phyloP scores from a whole-genome alignment of 1,140 invertebrate species.

The Neodiprion virginianus region DNA sequence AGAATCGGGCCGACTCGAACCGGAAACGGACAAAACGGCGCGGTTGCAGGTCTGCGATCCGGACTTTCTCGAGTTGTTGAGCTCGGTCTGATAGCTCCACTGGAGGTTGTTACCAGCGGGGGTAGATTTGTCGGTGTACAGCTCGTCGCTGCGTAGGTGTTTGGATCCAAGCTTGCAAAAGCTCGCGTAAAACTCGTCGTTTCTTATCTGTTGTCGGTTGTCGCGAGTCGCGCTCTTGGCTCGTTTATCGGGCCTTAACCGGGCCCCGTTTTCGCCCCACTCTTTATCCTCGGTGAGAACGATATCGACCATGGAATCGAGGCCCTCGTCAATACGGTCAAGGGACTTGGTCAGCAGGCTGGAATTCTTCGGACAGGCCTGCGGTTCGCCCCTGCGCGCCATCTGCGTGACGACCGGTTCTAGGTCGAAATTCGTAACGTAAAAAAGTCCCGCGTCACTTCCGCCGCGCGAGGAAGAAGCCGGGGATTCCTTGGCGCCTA shows the following conservation, averaged over 20 bases:
- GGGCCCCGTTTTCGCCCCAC: conserved; percentile 58
- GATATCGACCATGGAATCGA: conserved; percentile 76
- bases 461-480: conserved; percentile 37
- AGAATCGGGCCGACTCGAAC: conserved; percentile 27
- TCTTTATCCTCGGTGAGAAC: conserved; percentile 65
- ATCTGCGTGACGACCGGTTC: conserved; percentile 32
- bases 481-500: conserved; percentile 34
- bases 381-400: conserved; percentile 26
- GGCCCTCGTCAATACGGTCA: conserved; percentile 77
- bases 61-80: conserved; percentile 30
- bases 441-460: conserved; percentile 53
- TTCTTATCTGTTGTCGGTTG: conserved; percentile 7
- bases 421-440: conserved; percentile 48
- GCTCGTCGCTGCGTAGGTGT: conserved; percentile 45
- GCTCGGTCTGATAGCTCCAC: conserved; percentile 37
- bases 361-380: conserved; percentile 33
- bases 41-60: conserved; percentile 15
- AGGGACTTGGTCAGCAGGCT: conserved; percentile 73
- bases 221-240: conserved; percentile 9
- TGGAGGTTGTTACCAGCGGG: conserved; percentile 27
- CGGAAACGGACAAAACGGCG: conserved; percentile 21
- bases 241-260: conserved; percentile 27
- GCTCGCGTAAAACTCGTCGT: conserved; percentile 32
- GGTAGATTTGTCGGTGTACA: conserved; percentile 39
- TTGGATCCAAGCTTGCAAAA: conserved; percentile 27